Percentiles rank a stretch among this genome's conserved stretches.
Conservation (phyloP, 2,888 invertebrate species). For the Pemphredon lugubris region DNA sequence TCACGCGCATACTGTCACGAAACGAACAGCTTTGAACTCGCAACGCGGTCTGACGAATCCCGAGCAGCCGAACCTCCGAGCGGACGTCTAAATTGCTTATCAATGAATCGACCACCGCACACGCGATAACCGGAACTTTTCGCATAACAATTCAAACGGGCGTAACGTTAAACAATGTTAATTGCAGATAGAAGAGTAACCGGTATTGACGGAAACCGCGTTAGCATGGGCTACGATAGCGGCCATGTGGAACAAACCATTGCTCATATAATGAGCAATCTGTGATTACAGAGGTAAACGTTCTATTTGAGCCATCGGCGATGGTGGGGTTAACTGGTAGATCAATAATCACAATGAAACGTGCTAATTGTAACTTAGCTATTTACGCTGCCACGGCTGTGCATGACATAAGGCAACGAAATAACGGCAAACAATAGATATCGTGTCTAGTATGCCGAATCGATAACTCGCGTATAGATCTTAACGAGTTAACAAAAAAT, state of each 20-base stretch:
- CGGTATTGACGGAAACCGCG: conserved; percentile 1
- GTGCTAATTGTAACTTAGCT: conserved; percentile 24
- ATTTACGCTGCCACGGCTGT: conserved; percentile 13
- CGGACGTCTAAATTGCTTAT: too few species aligned
- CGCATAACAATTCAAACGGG: not conserved
- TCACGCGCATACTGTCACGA: too few species aligned
- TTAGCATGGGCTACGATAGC: not conserved
- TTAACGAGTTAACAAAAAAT: too few species aligned
- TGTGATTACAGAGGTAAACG: conserved; percentile 13
- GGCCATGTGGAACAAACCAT: conserved; percentile 16
- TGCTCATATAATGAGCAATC: conserved; percentile 30
- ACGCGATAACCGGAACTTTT: not conserved
- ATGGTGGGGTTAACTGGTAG: conserved; percentile 17
- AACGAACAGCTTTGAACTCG: too few species aligned
- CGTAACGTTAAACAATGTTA: not conserved
- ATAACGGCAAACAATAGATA: not conserved
- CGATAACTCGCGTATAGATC: too few species aligned
- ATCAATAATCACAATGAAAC: conserved; percentile 35
- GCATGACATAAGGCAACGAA: not conserved
- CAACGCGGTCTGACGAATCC: too few species aligned
- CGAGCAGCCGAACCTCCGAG: too few species aligned
- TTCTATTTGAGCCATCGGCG: conserved; percentile 13
- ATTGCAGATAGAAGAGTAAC: not conserved
- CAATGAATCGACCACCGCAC: too few species aligned
- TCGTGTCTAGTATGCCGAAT: not conserved